Base-by-base conservation (phyloP, 2,113 vertebrate genomes). In the Hystrix brachyura region DNA sequence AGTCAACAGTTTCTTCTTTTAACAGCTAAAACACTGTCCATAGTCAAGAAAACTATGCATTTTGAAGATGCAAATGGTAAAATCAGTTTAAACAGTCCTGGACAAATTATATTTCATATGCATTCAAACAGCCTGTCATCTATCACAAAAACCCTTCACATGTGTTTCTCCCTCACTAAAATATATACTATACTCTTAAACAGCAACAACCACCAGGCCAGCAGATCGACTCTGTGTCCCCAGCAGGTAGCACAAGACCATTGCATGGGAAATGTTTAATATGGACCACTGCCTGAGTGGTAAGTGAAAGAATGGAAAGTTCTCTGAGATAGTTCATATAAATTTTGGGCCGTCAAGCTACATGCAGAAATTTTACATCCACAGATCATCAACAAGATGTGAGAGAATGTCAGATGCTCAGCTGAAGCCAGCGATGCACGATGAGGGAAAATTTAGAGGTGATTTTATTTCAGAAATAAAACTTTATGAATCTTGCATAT, bases 401-500 rank as follows among this genome's bases (percentile, higher is more conserved):
- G 38, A 38, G 38, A 81, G 12, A 48, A 80, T 74, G 65, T 19
- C 34, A 57, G 83, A 13, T 72, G 51, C 9, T 90, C 46, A 29
- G 12, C 27, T 59, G 38, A 55, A 57, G 19, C 13, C 38, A 46
- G 19, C 46, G 64, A 57, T 27, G 57, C 19, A 38, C 6, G 15
- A 92, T 18, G 38, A 92, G 87, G 29, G 38, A 53, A 78, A 65
- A 69, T 91, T 94, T 72, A 74, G 53, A 89, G 85, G 51, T 92
- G 51, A 85, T 88, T 87, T 74, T 94, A 79, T 88, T 96, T 96
- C 59, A 83, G 86, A 90, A 90, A 91, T 87, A 65, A 95, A 94
- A 92, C 81, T 95, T 97, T 95, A 94, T 92, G 51, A 78, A 78
- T 90, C 71, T 96, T 97, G 38, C 84, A 92, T 92, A 57, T 74